Conservation (phyloP, 2,888 invertebrate genomes). For the Lumbricus terrestris region DNA sequence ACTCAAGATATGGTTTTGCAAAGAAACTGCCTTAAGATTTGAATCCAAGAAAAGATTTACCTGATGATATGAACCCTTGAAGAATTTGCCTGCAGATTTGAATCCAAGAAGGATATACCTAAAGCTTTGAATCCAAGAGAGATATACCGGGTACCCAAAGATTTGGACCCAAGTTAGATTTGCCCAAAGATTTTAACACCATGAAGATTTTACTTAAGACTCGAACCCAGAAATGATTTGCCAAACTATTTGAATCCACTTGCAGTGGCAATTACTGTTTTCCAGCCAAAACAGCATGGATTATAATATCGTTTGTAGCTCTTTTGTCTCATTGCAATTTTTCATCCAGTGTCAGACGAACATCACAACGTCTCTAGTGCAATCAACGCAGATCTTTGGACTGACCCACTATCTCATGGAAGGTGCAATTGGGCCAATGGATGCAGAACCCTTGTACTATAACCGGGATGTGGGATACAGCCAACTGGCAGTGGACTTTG, state of each 20-base stretch:
- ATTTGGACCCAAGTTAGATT: neutral
- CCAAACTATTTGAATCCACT: neutral
- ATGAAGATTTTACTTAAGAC: neutral
- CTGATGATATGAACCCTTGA: too few species aligned
- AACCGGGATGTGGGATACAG: neutral
- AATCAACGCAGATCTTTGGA: neutral
- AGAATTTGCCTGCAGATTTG: neutral
- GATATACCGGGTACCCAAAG: neutral
- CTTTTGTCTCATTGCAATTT: too few species aligned
- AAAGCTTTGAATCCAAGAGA: neutral
- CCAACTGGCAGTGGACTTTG: neutral
- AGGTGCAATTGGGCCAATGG: neutral
- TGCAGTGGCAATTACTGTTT: too few species aligned
- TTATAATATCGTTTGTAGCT: too few species aligned
- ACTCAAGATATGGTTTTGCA: too few species aligned
- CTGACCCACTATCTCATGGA: conserved; percentile 4
- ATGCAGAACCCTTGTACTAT: neutral
- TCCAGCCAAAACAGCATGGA: too few species aligned
- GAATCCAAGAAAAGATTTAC: too few species aligned
- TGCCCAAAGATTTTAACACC: neutral
- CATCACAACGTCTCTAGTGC: neutral
- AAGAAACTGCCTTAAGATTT: too few species aligned
- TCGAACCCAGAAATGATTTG: neutral
- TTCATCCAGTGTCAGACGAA: neutral
- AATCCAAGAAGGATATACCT: neutral